Evolutionary conservation across 2,113 vertebrate genomes (phyloP).

Genomic region (Scophthalmus maximus): DNA sequence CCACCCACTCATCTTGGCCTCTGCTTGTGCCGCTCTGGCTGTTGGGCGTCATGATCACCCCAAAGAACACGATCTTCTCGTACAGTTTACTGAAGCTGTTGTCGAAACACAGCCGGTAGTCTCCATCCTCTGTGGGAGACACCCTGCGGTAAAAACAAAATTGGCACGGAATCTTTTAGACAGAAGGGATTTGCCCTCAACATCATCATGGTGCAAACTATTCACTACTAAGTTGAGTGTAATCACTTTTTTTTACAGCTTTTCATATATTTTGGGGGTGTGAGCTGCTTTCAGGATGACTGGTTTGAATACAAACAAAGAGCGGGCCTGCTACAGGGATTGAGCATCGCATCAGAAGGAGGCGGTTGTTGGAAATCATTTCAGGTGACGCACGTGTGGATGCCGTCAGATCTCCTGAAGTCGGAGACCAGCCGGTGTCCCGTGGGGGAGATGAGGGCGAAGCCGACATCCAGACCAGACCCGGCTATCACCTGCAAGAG

Average conservation of each 20-base stretch:
- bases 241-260: background rate
- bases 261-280: background rate
- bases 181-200: background rate
- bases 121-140: slow-evolving; percentile 86
- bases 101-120: slow-evolving; percentile 93
- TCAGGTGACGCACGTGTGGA: slow-evolving; percentile 85
- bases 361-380: background rate
- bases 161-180: background rate
- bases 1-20: slow-evolving; percentile 75
- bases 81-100: slow-evolving; percentile 91
- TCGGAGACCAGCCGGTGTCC: slow-evolving; percentile 84
- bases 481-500: slow-evolving; percentile 87
- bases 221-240: background rate
- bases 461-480: slow-evolving; percentile 88
- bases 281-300: background rate
- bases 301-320: background rate
- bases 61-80: slow-evolving; percentile 90
- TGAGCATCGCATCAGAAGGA: background rate
- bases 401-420: slow-evolving; percentile 85
- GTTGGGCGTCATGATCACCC: slow-evolving; percentile 82
- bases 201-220: background rate
- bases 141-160: slow-evolving; percentile 73
- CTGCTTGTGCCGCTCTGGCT: slow-evolving; percentile 48
- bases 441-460: slow-evolving; percentile 85
- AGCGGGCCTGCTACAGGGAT: background rate